Evolutionary conservation across 2,888 invertebrate genomes (phyloP).

Genomic region (Callinectes sapidus): DNA sequence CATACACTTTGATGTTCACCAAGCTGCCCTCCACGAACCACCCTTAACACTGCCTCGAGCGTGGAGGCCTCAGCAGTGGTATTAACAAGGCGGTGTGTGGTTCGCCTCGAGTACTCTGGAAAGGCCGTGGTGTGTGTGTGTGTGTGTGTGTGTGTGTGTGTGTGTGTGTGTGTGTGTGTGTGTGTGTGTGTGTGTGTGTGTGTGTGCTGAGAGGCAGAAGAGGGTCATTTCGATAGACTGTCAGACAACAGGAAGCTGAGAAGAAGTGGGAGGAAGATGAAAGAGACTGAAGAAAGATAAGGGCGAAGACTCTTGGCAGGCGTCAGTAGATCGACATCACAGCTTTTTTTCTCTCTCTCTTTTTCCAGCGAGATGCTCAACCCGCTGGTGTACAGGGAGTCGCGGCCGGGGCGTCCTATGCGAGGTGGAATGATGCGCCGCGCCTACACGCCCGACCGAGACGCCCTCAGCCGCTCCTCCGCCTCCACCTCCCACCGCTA

Average conservation of each 20-base stretch:
- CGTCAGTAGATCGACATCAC: background rate
- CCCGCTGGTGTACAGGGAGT: slow-evolving; percentile 68
- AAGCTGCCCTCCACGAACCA: too few species aligned
- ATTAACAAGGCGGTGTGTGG: too few species aligned
- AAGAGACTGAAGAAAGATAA: background rate
- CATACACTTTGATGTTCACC: too few species aligned
- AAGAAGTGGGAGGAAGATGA: slow-evolving; percentile 5
- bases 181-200: background rate
- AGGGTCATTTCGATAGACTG: background rate
- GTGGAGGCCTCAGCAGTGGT: too few species aligned
- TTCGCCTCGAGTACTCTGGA: too few species aligned
- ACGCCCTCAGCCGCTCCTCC: slow-evolving; percentile 50
- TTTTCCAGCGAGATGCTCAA: slow-evolving; percentile 69
- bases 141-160: background rate
- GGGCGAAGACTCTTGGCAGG: background rate
- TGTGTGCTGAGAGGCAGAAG: background rate
- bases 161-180: too few species aligned
- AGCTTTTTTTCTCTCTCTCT: slow-evolving; percentile 20
- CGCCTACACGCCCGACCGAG: slow-evolving; percentile 69
- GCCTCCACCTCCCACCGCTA: slow-evolving; percentile 37
- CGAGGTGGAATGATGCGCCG: slow-evolving; percentile 67
- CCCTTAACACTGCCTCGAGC: too few species aligned
- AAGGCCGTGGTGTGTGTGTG: background rate
- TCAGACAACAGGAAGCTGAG: background rate
- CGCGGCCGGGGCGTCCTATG: slow-evolving; percentile 50